Percentiles rank a stretch among this genome's conserved stretches.
Conservation (phyloP, 2,888 invertebrate species). For the Diaprepes abbreviatus region DNA sequence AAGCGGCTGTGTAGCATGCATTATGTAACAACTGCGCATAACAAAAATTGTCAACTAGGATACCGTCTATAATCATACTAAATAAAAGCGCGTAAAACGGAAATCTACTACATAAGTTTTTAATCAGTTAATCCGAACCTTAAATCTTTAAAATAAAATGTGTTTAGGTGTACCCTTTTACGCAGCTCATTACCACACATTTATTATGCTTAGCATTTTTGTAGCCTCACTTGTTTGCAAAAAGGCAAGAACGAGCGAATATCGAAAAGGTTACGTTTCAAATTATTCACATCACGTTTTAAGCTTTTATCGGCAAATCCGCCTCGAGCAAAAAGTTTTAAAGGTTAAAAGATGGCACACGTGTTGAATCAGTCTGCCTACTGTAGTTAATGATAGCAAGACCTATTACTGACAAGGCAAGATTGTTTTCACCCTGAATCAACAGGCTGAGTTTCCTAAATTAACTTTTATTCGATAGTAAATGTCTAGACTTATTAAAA, state of each 20-base stretch:
- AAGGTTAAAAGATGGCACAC: conserved; percentile 20
- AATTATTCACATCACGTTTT: conserved; percentile 10
- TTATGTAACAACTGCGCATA: too few relatives aligned
- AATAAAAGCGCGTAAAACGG: too few relatives aligned
- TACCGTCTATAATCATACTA: too few relatives aligned
- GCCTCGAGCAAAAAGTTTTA: not conserved
- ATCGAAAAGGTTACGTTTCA: not conserved
- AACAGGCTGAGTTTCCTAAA: conserved; percentile 12
- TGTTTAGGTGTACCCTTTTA: too few relatives aligned
- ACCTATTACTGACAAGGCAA: conserved; percentile 9
- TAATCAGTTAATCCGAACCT: too few relatives aligned
- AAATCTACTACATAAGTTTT: too few relatives aligned
- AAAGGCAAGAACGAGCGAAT: not conserved
- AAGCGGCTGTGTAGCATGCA: too few relatives aligned
- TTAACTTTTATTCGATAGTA: conserved; percentile 5
- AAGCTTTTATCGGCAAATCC: conserved; percentile 9
- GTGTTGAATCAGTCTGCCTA: conserved; percentile 1
- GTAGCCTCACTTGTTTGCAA: too few relatives aligned
- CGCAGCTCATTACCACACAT: too few relatives aligned
- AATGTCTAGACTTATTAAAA: conserved; percentile 7
- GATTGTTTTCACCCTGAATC: conserved; percentile 8
- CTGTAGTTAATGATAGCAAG: conserved; percentile 7
- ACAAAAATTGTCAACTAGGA: too few relatives aligned
- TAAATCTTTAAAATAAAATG: too few relatives aligned
- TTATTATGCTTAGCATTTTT: too few relatives aligned